phyloP scores from a whole-genome alignment of 2,888 invertebrate species.

The Elmis aenea region DNA sequence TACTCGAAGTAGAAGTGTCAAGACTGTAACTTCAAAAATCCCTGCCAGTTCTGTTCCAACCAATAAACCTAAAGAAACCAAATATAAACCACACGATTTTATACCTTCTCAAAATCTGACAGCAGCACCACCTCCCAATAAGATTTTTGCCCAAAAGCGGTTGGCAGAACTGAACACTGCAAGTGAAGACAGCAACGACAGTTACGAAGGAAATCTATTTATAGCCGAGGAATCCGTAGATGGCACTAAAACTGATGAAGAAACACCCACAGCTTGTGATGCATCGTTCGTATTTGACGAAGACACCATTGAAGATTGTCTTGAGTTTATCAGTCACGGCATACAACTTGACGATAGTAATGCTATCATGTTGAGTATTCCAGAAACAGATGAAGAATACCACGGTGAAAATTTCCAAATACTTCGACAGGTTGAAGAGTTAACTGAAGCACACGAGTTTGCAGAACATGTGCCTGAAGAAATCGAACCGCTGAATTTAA shows the following conservation, averaged over 20 bases:
- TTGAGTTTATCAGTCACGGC: constrained; percentile 12
- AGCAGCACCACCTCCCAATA: constrained; percentile 15
- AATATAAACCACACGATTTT: constrained; percentile 20
- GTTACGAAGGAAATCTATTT: constrained; percentile 17
- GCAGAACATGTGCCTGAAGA: constrained; percentile 4
- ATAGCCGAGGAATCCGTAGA: constrained; percentile 18
- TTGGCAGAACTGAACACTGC: constrained; percentile 9
- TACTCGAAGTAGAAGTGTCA: constrained; percentile 8
- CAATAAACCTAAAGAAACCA: too few species aligned
- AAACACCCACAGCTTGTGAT: constrained; percentile 1
- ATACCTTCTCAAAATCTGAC: constrained; percentile 16
- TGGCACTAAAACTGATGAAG: constrained; percentile 1
- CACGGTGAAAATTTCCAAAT: constrained; percentile 12
- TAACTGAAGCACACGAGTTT: too few species aligned
- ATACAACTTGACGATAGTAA: too few species aligned
- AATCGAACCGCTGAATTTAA: constrained; percentile 2
- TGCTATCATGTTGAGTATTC: constrained; percentile 15
- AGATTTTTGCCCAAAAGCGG: constrained; percentile 14
- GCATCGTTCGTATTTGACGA: constrained; percentile 22
- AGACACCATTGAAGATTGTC: constrained; percentile 18
- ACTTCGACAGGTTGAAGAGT: constrained; percentile 19
- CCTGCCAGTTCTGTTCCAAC: neutral
- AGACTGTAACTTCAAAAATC: neutral
- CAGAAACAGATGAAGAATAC: constrained; percentile 12
- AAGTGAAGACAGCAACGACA: constrained; percentile 25